Evolutionary conservation across 2,888 invertebrate genomes (phyloP).

Genomic region (Heliconius charithonia): DNA sequence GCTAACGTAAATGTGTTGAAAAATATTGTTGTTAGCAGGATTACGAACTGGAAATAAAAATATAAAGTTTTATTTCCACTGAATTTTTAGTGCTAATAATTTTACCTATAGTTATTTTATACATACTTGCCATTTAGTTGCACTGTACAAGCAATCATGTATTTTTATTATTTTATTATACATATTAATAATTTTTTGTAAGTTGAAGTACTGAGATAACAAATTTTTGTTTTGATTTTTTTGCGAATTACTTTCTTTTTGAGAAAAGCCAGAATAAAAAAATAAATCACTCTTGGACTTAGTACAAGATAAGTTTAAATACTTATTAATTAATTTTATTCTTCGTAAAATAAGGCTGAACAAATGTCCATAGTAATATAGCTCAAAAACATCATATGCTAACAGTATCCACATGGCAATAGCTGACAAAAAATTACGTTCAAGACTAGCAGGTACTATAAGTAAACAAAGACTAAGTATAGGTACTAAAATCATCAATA

Average conservation of each 20-base stretch:
- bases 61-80: neutral
- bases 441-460: too few relatives aligned
- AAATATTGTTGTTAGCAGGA: neutral
- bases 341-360: conserved; percentile 40
- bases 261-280: neutral
- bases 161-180: conserved; percentile 10
- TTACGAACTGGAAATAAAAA: neutral
- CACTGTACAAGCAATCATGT: neutral
- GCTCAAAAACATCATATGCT: conserved; percentile 35
- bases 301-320: conserved; percentile 34
- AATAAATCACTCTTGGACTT: neutral
- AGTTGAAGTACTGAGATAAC: neutral
- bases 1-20: neutral
- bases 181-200: conserved; percentile 32
- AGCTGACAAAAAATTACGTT: too few relatives aligned
- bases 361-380: conserved; percentile 45
- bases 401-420: neutral
- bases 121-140: conserved; percentile 16
- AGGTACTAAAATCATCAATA: neutral
- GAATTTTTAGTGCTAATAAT: neutral
- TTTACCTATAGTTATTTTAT: neutral
- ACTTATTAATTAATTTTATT: conserved; percentile 38
- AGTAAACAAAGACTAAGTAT: too few relatives aligned
- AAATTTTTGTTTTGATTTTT: neutral
- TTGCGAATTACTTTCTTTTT: neutral